Evolutionary conservation across 2,888 invertebrate genomes (phyloP).

Genomic region (Eupithecia dodoneata): DNA sequence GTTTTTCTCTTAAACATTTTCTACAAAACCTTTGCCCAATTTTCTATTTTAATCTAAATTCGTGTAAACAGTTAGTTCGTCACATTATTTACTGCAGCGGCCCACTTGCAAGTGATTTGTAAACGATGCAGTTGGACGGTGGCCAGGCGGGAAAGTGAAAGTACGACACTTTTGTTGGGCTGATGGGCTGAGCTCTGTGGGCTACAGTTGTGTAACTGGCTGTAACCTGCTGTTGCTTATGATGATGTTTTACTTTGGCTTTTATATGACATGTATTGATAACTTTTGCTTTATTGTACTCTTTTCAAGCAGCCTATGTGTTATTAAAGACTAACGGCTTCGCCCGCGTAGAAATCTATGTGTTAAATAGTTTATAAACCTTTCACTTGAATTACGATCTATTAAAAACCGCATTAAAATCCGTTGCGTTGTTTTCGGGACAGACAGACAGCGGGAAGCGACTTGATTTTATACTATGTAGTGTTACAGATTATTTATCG

Average conservation of each 20-base stretch:
- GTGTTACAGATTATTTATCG: no score
- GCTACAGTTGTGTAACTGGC: background rate
- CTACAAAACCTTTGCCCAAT: background rate
- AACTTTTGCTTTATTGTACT: no score
- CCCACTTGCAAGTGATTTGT: constrained; percentile 1
- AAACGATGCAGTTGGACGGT: background rate
- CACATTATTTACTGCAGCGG: background rate
- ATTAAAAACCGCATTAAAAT: no score
- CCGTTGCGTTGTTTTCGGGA: no score
- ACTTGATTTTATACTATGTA: no score
- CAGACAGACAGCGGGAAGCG: no score
- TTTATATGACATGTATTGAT: background rate
- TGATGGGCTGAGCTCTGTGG: background rate
- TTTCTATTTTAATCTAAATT: background rate
- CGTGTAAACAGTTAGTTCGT: background rate
- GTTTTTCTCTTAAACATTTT: background rate
- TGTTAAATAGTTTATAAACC: no score
- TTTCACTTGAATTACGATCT: no score
- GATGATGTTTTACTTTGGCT: background rate
- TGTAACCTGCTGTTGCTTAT: background rate
- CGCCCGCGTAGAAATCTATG: no score
- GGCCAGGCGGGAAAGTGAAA: constrained; percentile 9
- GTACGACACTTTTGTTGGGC: background rate
- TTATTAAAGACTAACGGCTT: no score
- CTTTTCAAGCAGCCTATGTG: no score